These are phyloP conservation scores for Lasioglossum albipes DNA, from an alignment of 1,140 invertebrate genomes.

Conservation along the genomic window DNA sequence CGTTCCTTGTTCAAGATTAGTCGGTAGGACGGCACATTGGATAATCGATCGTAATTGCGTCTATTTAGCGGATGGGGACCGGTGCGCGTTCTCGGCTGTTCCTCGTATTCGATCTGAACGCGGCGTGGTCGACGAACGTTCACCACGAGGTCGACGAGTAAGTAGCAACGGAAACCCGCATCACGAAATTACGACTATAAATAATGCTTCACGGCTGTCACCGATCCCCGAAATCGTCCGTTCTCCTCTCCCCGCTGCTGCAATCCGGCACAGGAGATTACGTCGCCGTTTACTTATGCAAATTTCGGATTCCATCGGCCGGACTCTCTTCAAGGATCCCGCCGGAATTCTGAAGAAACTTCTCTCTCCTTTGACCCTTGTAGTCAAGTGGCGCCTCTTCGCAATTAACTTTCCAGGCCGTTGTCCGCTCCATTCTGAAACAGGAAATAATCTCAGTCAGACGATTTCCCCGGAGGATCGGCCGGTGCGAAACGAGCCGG, in stretches of 20 bases:
- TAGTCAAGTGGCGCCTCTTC: not conserved
- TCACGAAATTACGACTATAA: constrained; percentile 1
- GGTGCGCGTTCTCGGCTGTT: constrained; percentile 13
- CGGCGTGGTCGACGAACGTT: not conserved
- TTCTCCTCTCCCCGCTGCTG: not conserved
- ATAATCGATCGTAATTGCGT: constrained; percentile 71
- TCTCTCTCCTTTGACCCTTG: not conserved
- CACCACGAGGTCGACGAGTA: not conserved
- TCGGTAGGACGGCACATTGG: constrained; percentile 57
- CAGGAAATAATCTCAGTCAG: too few species aligned
- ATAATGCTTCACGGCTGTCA: not conserved
- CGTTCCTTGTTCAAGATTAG: constrained; percentile 58
- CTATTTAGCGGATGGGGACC: constrained; percentile 57
- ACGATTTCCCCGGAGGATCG: too few species aligned
- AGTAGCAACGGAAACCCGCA: not conserved
- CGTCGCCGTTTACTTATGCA: constrained; percentile 13
- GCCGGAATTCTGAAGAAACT: constrained; percentile 15
- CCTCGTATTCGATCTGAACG: constrained; percentile 6
- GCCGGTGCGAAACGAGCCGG: not conserved
- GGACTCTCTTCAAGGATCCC: constrained; percentile 34
- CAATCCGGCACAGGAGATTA: not conserved
- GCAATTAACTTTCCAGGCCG: not conserved
- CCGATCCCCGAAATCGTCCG: not conserved
- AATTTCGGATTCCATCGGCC: not conserved
- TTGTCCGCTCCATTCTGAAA: too few species aligned